Conservation (phyloP, 2,113 vertebrate genomes). For the Dromaius novaehollandiae region DNA sequence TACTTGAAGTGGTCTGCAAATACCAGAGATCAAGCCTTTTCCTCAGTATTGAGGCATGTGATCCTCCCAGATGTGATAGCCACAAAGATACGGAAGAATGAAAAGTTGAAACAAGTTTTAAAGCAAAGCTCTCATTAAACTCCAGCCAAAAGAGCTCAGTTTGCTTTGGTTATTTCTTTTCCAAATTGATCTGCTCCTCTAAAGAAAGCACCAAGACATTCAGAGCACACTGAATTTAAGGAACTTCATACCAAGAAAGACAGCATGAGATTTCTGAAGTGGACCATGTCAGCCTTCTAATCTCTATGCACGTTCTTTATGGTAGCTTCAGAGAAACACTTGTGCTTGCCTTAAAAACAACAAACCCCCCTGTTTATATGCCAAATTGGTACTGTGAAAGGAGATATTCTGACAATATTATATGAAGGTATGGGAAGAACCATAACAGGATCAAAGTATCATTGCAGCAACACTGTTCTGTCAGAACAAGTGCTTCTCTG, state of each 20-base stretch:
- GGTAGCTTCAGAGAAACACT: not conserved
- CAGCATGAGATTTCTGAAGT: not conserved
- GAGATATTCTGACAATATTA: not conserved
- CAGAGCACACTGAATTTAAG: not conserved
- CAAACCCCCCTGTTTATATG: accelerated
- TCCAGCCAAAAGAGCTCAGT: not conserved
- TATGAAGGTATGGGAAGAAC: accelerated
- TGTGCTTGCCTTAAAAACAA: not conserved
- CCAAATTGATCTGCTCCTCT: not conserved
- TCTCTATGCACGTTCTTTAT: not conserved
- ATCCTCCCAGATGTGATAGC: not conserved
- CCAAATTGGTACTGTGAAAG: not conserved
- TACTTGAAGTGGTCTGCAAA: not conserved
- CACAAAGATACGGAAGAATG: not conserved
- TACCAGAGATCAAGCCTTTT: not conserved
- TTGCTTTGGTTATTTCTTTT: not conserved
- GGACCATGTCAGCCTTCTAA: not conserved
- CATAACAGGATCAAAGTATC: accelerated
- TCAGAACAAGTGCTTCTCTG: not conserved
- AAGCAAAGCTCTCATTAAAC: not conserved
- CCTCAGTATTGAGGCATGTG: not conserved
- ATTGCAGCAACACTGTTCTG: not conserved
- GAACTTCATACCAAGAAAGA: not conserved
- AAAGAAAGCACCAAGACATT: not conserved
- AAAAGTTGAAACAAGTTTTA: not conserved